Conservation (phyloP, 2,797 vertebrate genomes). For the Atherinosoma microstoma region DNA sequence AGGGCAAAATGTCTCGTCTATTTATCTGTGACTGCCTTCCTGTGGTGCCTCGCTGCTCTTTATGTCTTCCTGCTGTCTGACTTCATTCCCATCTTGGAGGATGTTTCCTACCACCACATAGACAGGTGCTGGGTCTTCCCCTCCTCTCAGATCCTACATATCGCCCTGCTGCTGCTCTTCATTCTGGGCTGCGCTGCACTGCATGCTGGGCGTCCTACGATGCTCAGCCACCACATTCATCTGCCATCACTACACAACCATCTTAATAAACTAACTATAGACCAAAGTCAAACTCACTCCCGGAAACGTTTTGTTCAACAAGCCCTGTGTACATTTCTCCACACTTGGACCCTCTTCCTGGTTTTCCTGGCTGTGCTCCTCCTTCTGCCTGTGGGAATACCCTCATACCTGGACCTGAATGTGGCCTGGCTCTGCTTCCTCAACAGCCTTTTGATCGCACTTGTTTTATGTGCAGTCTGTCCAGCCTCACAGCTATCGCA, state of each 20-base stretch:
- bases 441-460: slow-evolving; percentile 87
- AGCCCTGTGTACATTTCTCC: slow-evolving; percentile 80
- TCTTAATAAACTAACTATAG: not conserved
- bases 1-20: slow-evolving; percentile 61
- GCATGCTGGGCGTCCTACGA: slow-evolving; percentile 20
- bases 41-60: slow-evolving; percentile 78
- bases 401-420: slow-evolving; percentile 88
- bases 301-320: slow-evolving; percentile 70
- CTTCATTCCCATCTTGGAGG: slow-evolving; percentile 54
- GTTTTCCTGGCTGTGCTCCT: slow-evolving; percentile 77
- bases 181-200: slow-evolving; percentile 42
- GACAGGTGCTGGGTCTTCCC: slow-evolving; percentile 76
- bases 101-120: slow-evolving; percentile 39
- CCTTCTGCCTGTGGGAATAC: slow-evolving; percentile 77
- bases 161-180: slow-evolving; percentile 64
- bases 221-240: not conserved
- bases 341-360: slow-evolving; percentile 86
- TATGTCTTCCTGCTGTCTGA: slow-evolving; percentile 76
- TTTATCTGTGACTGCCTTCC: slow-evolving; percentile 43
- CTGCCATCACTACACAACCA: not conserved
- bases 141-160: slow-evolving; percentile 76
- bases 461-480: slow-evolving; percentile 79
- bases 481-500: slow-evolving; percentile 41
- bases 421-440: slow-evolving; percentile 88
- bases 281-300: slow-evolving; percentile 14